These are phyloP conservation scores for Pegea sp. DNA, from an alignment of 23 tunicate genomes.

Conservation along the genomic window DNA sequence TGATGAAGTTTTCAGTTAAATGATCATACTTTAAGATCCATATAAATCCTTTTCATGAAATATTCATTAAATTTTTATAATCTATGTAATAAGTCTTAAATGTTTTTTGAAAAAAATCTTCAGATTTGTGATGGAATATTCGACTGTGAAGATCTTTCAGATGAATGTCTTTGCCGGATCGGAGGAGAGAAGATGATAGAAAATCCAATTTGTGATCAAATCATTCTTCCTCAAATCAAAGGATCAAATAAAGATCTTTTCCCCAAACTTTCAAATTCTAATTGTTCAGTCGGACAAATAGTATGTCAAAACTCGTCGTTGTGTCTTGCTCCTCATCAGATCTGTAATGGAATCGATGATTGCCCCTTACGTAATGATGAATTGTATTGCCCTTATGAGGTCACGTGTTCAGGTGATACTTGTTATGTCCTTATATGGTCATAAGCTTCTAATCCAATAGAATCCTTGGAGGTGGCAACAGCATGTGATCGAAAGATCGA, in stretches of 20 bases:
- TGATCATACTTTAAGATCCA: too few relatives aligned
- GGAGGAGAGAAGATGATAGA: neutral
- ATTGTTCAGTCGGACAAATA: neutral
- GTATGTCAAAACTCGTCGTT: neutral
- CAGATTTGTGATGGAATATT: constrained; percentile 75
- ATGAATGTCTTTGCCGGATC: constrained; percentile 48
- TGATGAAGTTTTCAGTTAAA: too few relatives aligned
- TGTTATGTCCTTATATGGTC: too few relatives aligned
- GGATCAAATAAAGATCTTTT: neutral
- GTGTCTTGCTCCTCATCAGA: constrained; percentile 10
- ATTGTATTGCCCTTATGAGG: constrained; percentile 23
- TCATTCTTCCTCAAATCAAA: constrained; percentile 4
- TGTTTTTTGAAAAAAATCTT: too few relatives aligned
- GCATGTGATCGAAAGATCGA: constrained; percentile 39
- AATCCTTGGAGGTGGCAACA: constrained; percentile 3
- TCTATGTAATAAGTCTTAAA: too few relatives aligned
- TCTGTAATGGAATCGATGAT: constrained; percentile 40
- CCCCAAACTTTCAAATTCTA: neutral
- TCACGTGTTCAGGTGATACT: constrained; percentile 30
- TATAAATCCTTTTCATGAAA: too few relatives aligned
- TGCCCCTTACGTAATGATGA: constrained; percentile 72
- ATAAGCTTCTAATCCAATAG: constrained; percentile 3
- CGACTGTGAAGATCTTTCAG: constrained; percentile 70
- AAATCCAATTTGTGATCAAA: constrained; percentile 47
- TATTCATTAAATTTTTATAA: too few relatives aligned